Conservation (phyloP, 2,888 invertebrate genomes). For the Sisyra terminalis region DNA sequence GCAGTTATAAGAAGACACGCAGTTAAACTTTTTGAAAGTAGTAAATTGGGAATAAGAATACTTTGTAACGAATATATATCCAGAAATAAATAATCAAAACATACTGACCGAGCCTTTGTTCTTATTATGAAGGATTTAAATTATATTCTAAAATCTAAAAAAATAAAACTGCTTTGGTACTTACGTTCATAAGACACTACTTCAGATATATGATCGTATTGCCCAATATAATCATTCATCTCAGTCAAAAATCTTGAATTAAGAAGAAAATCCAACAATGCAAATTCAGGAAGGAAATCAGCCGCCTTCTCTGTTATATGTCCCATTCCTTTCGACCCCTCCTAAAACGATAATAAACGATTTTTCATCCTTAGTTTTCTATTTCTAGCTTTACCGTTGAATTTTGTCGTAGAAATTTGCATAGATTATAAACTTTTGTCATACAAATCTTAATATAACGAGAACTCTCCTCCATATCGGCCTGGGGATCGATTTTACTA, state of each 20-base stretch:
- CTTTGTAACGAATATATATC: no score
- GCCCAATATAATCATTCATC: not conserved
- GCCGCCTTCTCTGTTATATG: not conserved
- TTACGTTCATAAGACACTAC: not conserved
- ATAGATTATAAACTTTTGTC: conserved; percentile 2
- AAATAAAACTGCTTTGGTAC: not conserved
- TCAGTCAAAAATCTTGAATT: not conserved
- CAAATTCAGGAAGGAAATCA: conserved; percentile 3
- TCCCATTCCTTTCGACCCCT: not conserved
- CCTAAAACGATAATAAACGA: not conserved
- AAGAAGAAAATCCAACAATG: not conserved
- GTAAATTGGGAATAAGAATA: no score
- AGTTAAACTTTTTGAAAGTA: no score
- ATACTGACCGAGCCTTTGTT: no score
- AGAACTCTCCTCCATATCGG: not conserved
- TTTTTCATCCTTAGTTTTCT: not conserved
- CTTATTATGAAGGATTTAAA: no score
- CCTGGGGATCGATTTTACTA: not conserved
- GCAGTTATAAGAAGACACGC: no score
- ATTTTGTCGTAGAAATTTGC: not conserved
- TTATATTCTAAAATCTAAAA: no score
- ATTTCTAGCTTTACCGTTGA: not conserved
- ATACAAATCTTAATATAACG: not conserved
- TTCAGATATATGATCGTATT: not conserved
- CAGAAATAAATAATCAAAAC: no score